Evolutionary conservation across 2,113 vertebrate genomes (phyloP).

Genomic region (Oxyura jamaicensis): DNA sequence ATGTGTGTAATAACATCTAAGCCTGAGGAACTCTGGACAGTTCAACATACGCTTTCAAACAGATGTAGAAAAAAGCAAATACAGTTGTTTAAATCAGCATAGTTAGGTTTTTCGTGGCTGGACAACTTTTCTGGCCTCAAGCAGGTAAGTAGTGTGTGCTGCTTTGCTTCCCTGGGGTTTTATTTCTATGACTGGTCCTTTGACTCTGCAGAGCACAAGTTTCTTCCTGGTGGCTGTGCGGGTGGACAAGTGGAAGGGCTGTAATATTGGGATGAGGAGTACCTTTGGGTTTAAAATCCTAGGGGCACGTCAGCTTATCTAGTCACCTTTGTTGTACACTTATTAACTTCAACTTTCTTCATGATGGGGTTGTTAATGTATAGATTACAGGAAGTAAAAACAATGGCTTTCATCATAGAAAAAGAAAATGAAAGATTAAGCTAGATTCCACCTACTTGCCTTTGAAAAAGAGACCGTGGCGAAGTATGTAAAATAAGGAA

Average conservation of each 20-base stretch:
- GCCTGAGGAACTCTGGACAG: background rate
- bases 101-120: background rate
- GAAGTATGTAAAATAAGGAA: background rate
- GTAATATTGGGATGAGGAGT: background rate
- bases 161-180: background rate
- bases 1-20: background rate
- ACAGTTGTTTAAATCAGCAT: background rate
- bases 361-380: background rate
- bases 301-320: accelerated
- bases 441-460: background rate
- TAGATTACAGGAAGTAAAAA: background rate
- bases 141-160: accelerated
- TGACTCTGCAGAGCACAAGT: background rate
- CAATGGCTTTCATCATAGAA: background rate
- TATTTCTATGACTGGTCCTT: background rate
- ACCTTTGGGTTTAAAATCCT: background rate
- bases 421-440: background rate
- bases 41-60: background rate
- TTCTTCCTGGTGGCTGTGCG: background rate
- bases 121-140: background rate
- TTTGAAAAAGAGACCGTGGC: background rate
- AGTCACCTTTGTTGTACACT: background rate
- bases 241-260: background rate
- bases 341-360: background rate
- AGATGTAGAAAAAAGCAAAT: background rate